phyloP scores from a whole-genome alignment of 2,888 invertebrate genomes.

The Dryobota labecula region DNA sequence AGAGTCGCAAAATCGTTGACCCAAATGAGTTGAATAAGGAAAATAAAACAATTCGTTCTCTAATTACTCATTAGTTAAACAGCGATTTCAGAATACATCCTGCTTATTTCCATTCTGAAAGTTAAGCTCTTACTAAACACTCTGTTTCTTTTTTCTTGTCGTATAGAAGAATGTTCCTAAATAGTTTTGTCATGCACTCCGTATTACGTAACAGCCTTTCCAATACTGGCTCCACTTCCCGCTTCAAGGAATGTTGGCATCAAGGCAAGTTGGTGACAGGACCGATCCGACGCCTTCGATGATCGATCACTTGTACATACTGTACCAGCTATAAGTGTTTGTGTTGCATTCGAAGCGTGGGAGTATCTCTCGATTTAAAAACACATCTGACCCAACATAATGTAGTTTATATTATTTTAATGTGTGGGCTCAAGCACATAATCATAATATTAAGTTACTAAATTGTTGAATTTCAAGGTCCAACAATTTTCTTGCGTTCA shows the following conservation, averaged over 20 bases:
- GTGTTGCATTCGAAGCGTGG: slow-evolving; percentile 54
- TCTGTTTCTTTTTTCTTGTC: slow-evolving; percentile 10
- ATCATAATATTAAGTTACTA: slow-evolving; percentile 48
- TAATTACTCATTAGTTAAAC: slow-evolving; percentile 27
- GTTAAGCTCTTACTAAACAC: slow-evolving; percentile 12
- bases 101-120: slow-evolving; percentile 22
- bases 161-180: slow-evolving; percentile 13
- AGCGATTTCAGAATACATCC: slow-evolving; percentile 6
- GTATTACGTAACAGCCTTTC: slow-evolving; percentile 55
- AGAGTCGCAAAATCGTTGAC: slow-evolving; percentile 8
- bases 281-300: slow-evolving; percentile 58
- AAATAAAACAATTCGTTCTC: slow-evolving; percentile 14
- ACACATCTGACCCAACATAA: slow-evolving; percentile 33
- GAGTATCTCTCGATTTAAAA: slow-evolving; percentile 53
- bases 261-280: slow-evolving; percentile 82
- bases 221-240: slow-evolving; percentile 75
- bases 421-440: slow-evolving; percentile 57
- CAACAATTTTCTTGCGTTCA: slow-evolving; percentile 46
- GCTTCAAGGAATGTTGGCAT: slow-evolving; percentile 79
- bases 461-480: slow-evolving; percentile 61
- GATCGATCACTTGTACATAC: slow-evolving; percentile 47
- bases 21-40: background rate
- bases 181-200: slow-evolving; percentile 26
- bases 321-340: slow-evolving; percentile 33
- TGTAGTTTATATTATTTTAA: slow-evolving; percentile 38